Evolutionary conservation across 37 sponge, comb jelly and placozoan species (phyloP), one percentile per base, ranked within the genome.

Genomic region (Petrosia ficiformis): DNA sequence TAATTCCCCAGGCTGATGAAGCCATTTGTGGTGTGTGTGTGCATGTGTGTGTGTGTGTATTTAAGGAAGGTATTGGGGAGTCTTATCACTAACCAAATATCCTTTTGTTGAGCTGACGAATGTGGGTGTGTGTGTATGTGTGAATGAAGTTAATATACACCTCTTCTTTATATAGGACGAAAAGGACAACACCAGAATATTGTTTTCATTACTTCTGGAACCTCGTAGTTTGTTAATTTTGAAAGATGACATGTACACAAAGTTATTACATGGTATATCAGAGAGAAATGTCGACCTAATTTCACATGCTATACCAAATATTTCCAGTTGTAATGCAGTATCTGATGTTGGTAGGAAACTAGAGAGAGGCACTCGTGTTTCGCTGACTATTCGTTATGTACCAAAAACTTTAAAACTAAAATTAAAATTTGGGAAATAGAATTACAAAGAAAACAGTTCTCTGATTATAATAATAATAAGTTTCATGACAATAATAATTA

Each of bases 321-420:
- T n/a, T n/a, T n/a, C n/a, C n/a, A 14, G 8, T 59, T 28, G 42
- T 56, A 26, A 30, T 0, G 29, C n/a, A n/a, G n/a, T n/a, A n/a
- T n/a, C n/a, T n/a, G n/a, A n/a, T n/a, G 25, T 72, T 22, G 93
- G 82, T 1, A 43, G 71, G n/a, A 57, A 44, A 0, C 31, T 99
- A 16, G 34, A 68, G 43, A 87, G 99, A 72, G 56, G 59, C 8
- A 99, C 94, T n/a, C 60, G 99, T 60, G 86, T 99, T 14, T 99
- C 99, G 5, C 77, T 99, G 44, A 99, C 99, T 0, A 86, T 99
- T 22, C 87, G 99, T 71, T 75, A 91, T 80, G 99, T 99, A 30
- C 93, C 94, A 26, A 99, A 99, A 59, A 79, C 87, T 0, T 29
- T 86, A 11, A 90, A 84, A 63, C 66, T 95, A 2, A 89, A 94